Conservation (phyloP, 2,113 vertebrate species). For the Chaetodon auriga region DNA sequence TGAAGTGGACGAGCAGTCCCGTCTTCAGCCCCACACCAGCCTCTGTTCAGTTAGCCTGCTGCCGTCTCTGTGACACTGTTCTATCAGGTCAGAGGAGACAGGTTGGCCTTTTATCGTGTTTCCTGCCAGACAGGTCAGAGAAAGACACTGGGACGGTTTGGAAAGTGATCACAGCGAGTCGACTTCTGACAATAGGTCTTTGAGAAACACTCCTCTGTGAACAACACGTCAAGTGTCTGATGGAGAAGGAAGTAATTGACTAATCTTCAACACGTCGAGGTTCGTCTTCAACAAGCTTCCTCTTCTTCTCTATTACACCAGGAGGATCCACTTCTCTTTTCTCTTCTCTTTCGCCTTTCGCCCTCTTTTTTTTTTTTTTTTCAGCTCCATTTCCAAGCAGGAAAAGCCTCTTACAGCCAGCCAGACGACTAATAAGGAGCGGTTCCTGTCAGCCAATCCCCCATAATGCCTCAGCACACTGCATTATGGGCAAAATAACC, state of each 20-base stretch:
- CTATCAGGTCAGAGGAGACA: neutral
- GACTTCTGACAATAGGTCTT: neutral
- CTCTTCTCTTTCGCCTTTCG: slow-evolving; percentile 45
- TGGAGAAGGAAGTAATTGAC: slow-evolving; percentile 50
- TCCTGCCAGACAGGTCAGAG: neutral
- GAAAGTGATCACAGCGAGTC: neutral
- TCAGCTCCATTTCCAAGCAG: slow-evolving; percentile 62
- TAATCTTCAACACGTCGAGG: slow-evolving; percentile 26
- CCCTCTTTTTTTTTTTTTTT: slow-evolving; percentile 44
- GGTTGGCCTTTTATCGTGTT: neutral
- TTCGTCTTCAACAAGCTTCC: slow-evolving; percentile 43
- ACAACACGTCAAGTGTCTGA: neutral
- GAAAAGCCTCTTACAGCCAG: slow-evolving; percentile 80
- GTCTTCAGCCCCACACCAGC: slow-evolving; percentile 1
- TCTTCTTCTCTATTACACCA: slow-evolving; percentile 26
- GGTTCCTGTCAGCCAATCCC: slow-evolving; percentile 74
- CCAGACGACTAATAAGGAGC: slow-evolving; percentile 81
- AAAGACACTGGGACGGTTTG: neutral
- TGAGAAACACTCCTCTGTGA: neutral
- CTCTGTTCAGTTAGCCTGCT: neutral
- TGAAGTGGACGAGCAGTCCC: neutral
- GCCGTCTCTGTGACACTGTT: neutral
- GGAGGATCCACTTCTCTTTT: slow-evolving; percentile 56
- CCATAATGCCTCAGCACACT: slow-evolving; percentile 76
- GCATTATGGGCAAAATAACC: slow-evolving; percentile 76